These are phyloP conservation scores for Spea multiplicata DNA, from an alignment of 2,113 vertebrate species.

Conservation along the genomic window DNA sequence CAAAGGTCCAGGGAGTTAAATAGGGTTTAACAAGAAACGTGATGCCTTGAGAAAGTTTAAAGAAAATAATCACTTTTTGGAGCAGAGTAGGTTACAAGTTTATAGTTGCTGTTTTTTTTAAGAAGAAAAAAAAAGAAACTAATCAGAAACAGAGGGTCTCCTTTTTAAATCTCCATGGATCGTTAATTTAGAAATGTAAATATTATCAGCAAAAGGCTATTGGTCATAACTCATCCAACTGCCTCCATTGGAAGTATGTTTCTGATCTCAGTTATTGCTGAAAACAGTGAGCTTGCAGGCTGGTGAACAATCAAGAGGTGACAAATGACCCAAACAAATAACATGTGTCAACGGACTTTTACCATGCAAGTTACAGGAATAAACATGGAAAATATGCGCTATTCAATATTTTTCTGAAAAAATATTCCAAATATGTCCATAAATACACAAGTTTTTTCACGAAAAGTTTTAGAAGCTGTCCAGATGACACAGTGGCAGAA, in stretches of 20 bases:
- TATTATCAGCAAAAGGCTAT: constrained; percentile 28
- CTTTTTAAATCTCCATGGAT: constrained; percentile 10
- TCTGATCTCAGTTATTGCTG: background rate
- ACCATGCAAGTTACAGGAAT: too few species aligned
- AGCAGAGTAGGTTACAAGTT: constrained; percentile 6
- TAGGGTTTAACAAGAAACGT: constrained; percentile 12
- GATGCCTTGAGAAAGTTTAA: constrained; percentile 29
- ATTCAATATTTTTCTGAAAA: too few species aligned
- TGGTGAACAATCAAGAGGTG: background rate
- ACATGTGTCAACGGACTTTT: too few species aligned
- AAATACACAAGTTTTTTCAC: too few species aligned
- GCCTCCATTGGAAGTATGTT: constrained; percentile 8
- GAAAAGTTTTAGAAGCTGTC: too few species aligned
- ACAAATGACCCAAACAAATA: background rate
- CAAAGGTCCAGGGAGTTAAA: background rate
- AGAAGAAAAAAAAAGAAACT: background rate
- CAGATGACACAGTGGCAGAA: background rate
- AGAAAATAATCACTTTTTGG: constrained; percentile 31
- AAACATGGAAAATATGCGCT: too few species aligned
- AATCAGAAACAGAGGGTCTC: constrained; percentile 27
- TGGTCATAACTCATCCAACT: constrained; percentile 12
- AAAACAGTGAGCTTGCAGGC: background rate
- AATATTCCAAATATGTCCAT: too few species aligned
- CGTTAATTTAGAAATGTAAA: constrained; percentile 34
- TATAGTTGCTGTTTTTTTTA: constrained; percentile 1